Evolutionary conservation across 1,140 invertebrate genomes (phyloP), one percentile per base, ranked within the genome.

Genomic region (Drosophila littoralis): DNA sequence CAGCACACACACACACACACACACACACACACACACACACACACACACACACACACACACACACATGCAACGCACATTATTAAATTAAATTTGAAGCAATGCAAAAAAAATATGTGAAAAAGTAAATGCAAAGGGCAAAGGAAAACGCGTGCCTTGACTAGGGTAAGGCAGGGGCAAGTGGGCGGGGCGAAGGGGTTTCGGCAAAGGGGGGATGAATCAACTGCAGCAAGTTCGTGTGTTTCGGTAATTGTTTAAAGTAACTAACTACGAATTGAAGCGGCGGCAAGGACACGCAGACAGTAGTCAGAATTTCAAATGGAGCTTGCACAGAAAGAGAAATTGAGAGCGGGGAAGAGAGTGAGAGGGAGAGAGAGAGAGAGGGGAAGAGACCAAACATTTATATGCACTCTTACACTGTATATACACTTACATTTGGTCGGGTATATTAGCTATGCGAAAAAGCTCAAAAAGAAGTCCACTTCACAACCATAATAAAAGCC

Each of bases 241-340:
- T 59, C 60, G 76, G 81, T 79, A 83, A 83, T 83, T 83, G 80
- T 79, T 84, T 84, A 83, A 83, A 83, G 81, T 83, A 83, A 81
- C 67, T 81, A 64, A 64, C 74, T 61, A 74, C 79, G 78, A 84
- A 83, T 84, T 83, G 72, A 84, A 79, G 68, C 52, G 51, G 51
- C 54, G 43, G 10, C 17, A 32, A 17, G 54, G 36, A 43, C 51
- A 38, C 13, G 13, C 9, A 36, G n/a, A 36, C 42, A 46, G 43
- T 48, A 36, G 28, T 38, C 42, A 13, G 28, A 43, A 28, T 54
- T 66, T 33, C n/a, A 36, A 46, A 66, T 59, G 50, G 43, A 70
- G 15, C n/a, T 48, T 22, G 35, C 7, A 22, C 9, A 38, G 12
- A 13, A 28, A 35, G 43, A 43, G 33, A 12, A 12, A 32, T n/a